These are phyloP conservation scores for Excalfactoria chinensis DNA, from an alignment of 2,113 vertebrate genomes.

Conservation along the genomic window DNA sequence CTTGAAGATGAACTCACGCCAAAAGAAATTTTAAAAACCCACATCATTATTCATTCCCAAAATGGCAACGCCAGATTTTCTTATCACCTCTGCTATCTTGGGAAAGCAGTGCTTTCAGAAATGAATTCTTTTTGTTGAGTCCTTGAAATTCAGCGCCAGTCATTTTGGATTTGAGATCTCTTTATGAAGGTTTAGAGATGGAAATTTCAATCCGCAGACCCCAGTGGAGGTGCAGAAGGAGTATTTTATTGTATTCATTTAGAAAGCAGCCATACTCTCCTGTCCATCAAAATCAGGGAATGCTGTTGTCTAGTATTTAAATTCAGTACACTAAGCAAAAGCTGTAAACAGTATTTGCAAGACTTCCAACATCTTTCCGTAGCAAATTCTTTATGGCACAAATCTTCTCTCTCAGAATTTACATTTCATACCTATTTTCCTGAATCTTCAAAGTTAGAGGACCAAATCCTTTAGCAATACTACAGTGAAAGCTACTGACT, in stretches of 20 bases:
- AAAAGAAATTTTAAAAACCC: not conserved
- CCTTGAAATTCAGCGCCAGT: constrained; percentile 22
- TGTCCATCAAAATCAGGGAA: not conserved
- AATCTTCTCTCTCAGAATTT: constrained; percentile 52
- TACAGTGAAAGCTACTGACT: constrained; percentile 20
- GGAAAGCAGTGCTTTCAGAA: constrained; percentile 43
- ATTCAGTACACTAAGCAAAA: not conserved
- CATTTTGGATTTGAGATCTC: constrained; percentile 19
- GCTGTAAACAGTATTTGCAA: not conserved
- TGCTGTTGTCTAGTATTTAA: not conserved
- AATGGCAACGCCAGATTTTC: not conserved
- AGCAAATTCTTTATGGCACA: not conserved
- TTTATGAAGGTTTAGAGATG: not conserved
- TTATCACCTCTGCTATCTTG: constrained; percentile 1
- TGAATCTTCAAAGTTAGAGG: constrained; percentile 35
- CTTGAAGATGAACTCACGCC: not conserved
- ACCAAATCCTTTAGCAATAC: constrained; percentile 21
- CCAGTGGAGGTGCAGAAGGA: not conserved
- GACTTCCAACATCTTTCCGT: constrained; percentile 25
- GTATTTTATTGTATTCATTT: not conserved
- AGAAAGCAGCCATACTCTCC: not conserved
- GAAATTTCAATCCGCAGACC: not conserved
- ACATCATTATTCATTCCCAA: constrained; percentile 9
- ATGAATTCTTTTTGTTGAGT: not conserved
- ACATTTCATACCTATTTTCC: constrained; percentile 49